phyloP scores from a whole-genome alignment of 2,888 invertebrate species.

The Rotaria sp. region DNA sequence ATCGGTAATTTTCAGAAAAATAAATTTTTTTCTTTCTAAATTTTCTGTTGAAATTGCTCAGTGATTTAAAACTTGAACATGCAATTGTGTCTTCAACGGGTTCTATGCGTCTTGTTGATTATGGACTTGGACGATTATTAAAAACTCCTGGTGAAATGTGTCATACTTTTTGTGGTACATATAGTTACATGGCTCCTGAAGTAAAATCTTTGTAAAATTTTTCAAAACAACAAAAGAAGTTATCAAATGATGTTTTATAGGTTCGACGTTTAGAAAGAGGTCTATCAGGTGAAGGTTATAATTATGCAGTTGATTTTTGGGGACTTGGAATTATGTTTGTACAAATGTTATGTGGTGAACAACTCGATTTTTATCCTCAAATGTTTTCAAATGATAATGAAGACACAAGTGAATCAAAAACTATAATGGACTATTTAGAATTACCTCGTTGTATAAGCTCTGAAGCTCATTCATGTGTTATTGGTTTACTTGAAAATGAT shows the following conservation, averaged over 20 bases:
- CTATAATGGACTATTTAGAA: background rate
- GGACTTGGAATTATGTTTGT: background rate
- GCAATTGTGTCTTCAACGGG: background rate
- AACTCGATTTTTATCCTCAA: background rate
- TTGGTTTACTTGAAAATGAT: background rate
- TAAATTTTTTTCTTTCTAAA: background rate
- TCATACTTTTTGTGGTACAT: background rate
- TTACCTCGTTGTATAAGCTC: background rate
- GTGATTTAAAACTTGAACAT: conserved; percentile 23
- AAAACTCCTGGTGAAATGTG: background rate
- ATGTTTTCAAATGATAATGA: background rate
- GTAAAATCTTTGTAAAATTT: background rate
- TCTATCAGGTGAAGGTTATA: background rate
- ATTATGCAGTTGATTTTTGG: conserved; percentile 20
- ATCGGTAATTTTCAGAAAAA: background rate
- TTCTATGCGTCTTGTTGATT: background rate
- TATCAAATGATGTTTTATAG: background rate
- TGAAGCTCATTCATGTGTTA: background rate
- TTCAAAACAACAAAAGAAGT: background rate
- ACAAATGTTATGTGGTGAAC: conserved; percentile 17
- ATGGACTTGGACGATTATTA: background rate
- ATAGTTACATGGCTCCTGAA: conserved; percentile 5
- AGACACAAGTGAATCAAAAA: background rate
- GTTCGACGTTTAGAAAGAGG: background rate
- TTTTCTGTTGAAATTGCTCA: background rate